Conservation (phyloP, 2,888 invertebrate genomes). For the Dugesia japonica region DNA sequence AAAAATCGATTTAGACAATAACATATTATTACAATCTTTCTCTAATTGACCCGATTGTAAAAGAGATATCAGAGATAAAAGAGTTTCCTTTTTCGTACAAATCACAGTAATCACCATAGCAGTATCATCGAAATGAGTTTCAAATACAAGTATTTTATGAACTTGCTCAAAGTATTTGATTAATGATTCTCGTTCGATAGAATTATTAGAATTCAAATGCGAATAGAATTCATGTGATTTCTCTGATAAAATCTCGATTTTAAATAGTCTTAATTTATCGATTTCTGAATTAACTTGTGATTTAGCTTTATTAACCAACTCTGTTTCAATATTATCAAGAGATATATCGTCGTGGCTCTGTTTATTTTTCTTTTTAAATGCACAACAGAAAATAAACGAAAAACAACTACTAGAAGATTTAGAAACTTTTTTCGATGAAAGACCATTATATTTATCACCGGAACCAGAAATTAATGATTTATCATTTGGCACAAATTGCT, state of each 20-base stretch:
- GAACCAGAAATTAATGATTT: neutral
- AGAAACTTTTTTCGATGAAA: neutral
- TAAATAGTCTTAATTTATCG: conserved; percentile 5
- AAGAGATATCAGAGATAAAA: neutral
- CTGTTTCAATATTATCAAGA: neutral
- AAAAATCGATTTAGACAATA: neutral
- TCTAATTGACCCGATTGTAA: neutral
- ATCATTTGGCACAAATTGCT: no score
- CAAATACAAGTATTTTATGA: neutral
- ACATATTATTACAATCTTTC: neutral
- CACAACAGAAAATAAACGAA: neutral
- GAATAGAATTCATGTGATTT: neutral
- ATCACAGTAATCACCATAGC: neutral
- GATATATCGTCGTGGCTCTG: neutral
- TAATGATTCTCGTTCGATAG: neutral
- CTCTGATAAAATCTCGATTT: neutral
- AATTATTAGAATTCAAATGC: neutral
- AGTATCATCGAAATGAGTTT: neutral
- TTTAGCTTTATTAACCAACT: neutral
- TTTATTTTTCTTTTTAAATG: neutral
- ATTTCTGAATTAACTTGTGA: neutral
- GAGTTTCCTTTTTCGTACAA: neutral
- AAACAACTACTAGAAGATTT: neutral
- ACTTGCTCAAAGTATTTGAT: neutral
- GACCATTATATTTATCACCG: neutral